Percentiles rank a stretch among this genome's conserved stretches.
Conservation (phyloP, 2,797 vertebrate species). For the Rhinogobio ventralis region DNA sequence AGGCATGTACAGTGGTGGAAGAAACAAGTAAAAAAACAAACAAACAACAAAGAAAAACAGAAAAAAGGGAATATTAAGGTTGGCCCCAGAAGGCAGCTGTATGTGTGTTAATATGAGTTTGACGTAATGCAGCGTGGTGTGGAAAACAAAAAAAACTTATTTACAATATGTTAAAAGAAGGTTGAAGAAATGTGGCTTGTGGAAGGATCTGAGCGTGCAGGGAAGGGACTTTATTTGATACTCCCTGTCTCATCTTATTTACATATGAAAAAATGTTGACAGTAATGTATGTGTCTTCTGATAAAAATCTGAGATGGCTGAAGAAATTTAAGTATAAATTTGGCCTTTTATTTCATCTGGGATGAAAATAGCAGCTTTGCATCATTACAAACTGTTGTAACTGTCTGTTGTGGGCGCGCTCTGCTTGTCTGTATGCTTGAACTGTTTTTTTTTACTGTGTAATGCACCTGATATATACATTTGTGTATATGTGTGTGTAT, state of each 20-base stretch:
- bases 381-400: slow-evolving; percentile 52
- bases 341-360: slow-evolving; percentile 9
- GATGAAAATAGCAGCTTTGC: background rate
- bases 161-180: slow-evolving; percentile 52
- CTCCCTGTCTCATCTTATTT: slow-evolving; percentile 5
- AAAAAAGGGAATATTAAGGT: slow-evolving; percentile 66
- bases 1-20: slow-evolving; percentile 51
- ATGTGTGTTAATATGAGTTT: slow-evolving; percentile 60
- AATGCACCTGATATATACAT: slow-evolving; percentile 15
- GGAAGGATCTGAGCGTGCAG: slow-evolving; percentile 41
- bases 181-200: slow-evolving; percentile 51
- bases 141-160: slow-evolving; percentile 32
- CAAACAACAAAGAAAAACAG: slow-evolving; percentile 65
- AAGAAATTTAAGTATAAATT: background rate
- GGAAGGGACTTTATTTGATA: slow-evolving; percentile 34
- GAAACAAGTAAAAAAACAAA: slow-evolving; percentile 65
- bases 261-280: background rate
- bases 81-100: slow-evolving; percentile 58
- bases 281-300: background rate
- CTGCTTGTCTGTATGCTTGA: slow-evolving; percentile 49
- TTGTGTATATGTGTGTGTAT: background rate
- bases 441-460: slow-evolving; percentile 18
- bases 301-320: background rate
- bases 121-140: slow-evolving; percentile 56
- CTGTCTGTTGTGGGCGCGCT: slow-evolving; percentile 59